These are phyloP conservation scores for Porphyrio hochstetteri DNA, from an alignment of 2,113 vertebrate genomes.

Conservation along the genomic window DNA sequence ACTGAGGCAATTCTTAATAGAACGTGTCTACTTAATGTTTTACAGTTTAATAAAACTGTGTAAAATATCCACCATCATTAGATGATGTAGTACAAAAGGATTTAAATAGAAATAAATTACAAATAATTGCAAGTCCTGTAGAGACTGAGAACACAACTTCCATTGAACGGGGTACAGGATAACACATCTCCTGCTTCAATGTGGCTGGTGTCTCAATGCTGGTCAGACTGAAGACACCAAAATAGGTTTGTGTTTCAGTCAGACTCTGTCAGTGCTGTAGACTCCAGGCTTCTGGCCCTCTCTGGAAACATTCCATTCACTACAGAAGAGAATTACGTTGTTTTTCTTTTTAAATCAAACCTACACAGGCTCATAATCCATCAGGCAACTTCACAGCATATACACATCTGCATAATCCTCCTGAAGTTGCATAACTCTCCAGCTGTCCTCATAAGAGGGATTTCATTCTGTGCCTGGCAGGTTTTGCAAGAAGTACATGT, in stretches of 20 bases:
- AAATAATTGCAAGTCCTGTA: not conserved
- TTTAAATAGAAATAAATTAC: not conserved
- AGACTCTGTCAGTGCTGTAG: not conserved
- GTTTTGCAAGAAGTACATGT: constrained; percentile 30
- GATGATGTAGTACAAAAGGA: not conserved
- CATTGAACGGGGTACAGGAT: not conserved
- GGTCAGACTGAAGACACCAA: not conserved
- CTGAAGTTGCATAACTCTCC: constrained; percentile 72
- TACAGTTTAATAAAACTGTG: not conserved
- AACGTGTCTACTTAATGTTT: not conserved
- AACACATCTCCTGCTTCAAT: not conserved
- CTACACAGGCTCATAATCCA: constrained; percentile 47
- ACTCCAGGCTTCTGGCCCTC: not conserved
- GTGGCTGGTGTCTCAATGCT: not conserved
- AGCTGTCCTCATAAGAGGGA: constrained; percentile 68
- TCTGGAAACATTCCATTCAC: constrained; percentile 26
- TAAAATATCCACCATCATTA: not conserved
- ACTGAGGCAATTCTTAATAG: not conserved
- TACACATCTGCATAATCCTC: constrained; percentile 67
- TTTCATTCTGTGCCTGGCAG: constrained; percentile 64
- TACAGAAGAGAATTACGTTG: constrained; percentile 20
- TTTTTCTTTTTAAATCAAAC: constrained; percentile 62
- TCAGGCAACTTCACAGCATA: constrained; percentile 59
- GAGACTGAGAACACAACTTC: not conserved
- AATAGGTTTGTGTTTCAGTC: not conserved